Conservation (phyloP, 1,140 invertebrate genomes). For the Cotesia chilonis region DNA sequence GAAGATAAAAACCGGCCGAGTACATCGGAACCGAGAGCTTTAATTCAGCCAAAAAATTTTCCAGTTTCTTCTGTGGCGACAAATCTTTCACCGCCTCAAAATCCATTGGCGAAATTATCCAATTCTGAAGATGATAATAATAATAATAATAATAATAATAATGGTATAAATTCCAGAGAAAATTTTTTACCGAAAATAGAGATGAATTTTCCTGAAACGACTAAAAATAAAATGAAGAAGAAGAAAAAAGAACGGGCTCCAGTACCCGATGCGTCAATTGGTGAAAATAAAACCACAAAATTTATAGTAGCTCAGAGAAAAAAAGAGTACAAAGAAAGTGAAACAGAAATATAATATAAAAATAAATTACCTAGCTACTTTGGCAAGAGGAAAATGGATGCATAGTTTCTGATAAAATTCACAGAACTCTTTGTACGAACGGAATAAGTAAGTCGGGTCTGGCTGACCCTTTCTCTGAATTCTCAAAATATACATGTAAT, state of each 20-base stretch:
- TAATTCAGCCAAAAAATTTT: conserved; percentile 12
- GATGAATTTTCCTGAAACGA: background rate
- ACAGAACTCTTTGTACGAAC: conserved; percentile 95
- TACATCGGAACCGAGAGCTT: background rate
- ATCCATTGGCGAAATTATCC: conserved; percentile 30
- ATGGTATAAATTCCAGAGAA: conserved; percentile 9
- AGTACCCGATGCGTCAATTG: conserved; percentile 22
- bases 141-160: background rate
- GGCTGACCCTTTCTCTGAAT: conserved; percentile 85
- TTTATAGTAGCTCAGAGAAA: background rate
- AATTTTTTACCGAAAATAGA: too few relatives aligned
- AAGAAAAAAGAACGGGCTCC: conserved; percentile 38
- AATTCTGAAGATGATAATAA: background rate
- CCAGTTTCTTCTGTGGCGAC: conserved; percentile 7
- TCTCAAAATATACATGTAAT: conserved; percentile 94
- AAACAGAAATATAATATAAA: conserved; percentile 31
- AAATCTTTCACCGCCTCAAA: background rate
- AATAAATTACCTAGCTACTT: conserved; percentile 75
- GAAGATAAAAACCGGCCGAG: background rate
- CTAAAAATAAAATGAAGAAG: conserved; percentile 29
- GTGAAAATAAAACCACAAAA: background rate
- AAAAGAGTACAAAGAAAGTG: conserved; percentile 18
- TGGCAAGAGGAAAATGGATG: conserved; percentile 89
- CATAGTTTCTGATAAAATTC: conserved; percentile 96
- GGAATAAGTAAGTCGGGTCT: conserved; percentile 86